Evolutionary conservation across 2,888 invertebrate genomes (phyloP).

Genomic region (Mermis nigrescens): DNA sequence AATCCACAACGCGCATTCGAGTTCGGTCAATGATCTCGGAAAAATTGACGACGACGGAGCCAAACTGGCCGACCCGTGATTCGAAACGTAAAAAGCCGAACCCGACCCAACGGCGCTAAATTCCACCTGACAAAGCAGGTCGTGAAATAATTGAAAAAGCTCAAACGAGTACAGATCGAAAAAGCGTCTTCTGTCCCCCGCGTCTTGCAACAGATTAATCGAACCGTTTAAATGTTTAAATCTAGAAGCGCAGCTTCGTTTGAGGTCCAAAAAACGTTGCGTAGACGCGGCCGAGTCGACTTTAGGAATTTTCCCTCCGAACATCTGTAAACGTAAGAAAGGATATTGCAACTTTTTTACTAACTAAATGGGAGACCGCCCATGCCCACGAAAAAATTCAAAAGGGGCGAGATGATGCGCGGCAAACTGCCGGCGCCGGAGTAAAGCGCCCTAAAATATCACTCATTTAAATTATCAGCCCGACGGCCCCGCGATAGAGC

Average conservation of each 20-base stretch:
- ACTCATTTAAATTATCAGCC: no score
- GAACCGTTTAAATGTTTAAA: slow-evolving; percentile 4
- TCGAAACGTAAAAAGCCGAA: no score
- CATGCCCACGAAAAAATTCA: no score
- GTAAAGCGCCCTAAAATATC: no score
- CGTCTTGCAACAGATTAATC: neutral
- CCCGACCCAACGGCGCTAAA: no score
- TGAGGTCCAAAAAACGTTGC: slow-evolving; percentile 1
- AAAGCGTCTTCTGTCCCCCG: neutral
- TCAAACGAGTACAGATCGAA: neutral
- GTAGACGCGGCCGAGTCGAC: neutral
- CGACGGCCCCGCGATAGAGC: no score
- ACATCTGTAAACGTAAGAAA: no score
- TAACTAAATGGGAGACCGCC: no score
- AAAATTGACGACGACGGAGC: neutral
- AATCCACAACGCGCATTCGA: slow-evolving; percentile 10
- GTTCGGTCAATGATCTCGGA: slow-evolving; percentile 1
- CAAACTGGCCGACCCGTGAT: neutral
- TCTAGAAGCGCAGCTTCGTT: neutral
- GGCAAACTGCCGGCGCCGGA: no score
- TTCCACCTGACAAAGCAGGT: slow-evolving; percentile 1
- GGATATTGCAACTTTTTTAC: no score
- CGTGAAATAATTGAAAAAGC: slow-evolving; percentile 5
- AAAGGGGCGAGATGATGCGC: no score
- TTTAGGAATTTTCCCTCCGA: neutral